These are phyloP conservation scores for Andrena haemorrhoa DNA, from an alignment of 2,888 invertebrate genomes.

Conservation along the genomic window DNA sequence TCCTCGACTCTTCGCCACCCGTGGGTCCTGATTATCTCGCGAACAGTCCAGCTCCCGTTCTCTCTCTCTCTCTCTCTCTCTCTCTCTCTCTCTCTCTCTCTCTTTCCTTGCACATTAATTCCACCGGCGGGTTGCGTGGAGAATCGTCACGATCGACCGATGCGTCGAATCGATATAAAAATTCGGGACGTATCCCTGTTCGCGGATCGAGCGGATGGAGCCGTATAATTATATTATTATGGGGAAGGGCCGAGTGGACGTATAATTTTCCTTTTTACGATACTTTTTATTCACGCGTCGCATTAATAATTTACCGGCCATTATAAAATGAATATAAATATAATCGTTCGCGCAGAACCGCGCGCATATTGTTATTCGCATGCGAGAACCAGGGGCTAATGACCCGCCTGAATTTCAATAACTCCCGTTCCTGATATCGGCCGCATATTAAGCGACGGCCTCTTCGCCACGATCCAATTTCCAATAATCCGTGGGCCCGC, in stretches of 20 bases:
- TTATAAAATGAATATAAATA: slow-evolving; percentile 61
- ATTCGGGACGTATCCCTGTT: slow-evolving; percentile 24
- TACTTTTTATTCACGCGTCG: slow-evolving; percentile 38
- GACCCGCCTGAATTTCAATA: slow-evolving; percentile 54
- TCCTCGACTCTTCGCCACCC: not conserved
- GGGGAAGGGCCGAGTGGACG: slow-evolving; percentile 3
- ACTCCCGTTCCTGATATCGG: slow-evolving; percentile 25
- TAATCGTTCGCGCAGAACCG: slow-evolving; percentile 34
- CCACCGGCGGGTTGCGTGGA: slow-evolving; percentile 25
- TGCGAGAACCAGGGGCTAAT: slow-evolving; percentile 46
- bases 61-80: not conserved
- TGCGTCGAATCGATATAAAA: slow-evolving; percentile 45
- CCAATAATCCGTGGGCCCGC: slow-evolving; percentile 28
- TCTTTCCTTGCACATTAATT: not conserved
- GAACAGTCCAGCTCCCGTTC: slow-evolving; percentile 9
- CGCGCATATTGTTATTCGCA: slow-evolving; percentile 52
- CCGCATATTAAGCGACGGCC: slow-evolving; percentile 28
- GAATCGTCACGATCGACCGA: slow-evolving; percentile 39
- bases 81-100: not conserved
- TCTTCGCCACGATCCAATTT: slow-evolving; percentile 29
- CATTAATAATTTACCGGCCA: slow-evolving; percentile 55
- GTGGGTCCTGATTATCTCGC: not conserved
- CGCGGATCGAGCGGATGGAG: slow-evolving; percentile 30
- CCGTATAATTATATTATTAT: slow-evolving; percentile 60
- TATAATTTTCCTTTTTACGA: slow-evolving; percentile 51